Percentiles rank a stretch among this genome's conserved stretches.
Evolutionary conservation across 2,797 vertebrate species (phyloP).

Genomic region (Sternotherus odoratus): DNA sequence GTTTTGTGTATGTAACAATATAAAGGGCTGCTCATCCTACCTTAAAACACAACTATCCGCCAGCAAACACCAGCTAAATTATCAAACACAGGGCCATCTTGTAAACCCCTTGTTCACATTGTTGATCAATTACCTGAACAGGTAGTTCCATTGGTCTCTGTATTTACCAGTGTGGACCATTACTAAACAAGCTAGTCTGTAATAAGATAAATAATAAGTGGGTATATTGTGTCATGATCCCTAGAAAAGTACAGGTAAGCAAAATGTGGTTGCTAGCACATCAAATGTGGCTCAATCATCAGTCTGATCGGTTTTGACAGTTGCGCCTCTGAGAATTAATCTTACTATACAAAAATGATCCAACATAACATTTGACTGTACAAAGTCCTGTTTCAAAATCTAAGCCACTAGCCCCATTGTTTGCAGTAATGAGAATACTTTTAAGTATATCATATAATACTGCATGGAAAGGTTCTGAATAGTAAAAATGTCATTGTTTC

Average conservation of each 20-base stretch:
- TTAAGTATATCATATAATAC: not conserved
- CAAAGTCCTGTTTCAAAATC: slow-evolving; percentile 6
- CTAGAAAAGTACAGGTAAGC: slow-evolving; percentile 20
- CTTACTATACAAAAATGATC: slow-evolving; percentile 33
- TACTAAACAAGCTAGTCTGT: not conserved
- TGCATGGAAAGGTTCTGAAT: not conserved
- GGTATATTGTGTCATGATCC: not conserved
- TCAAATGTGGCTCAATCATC: not conserved
- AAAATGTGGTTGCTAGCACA: not conserved
- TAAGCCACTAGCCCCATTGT: not conserved
- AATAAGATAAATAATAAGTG: slow-evolving; percentile 13
- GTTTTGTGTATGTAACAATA: not conserved
- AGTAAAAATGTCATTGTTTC: not conserved
- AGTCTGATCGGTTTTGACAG: slow-evolving; percentile 4
- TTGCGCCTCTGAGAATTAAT: not conserved
- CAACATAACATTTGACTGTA: not conserved
- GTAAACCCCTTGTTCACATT: not conserved
- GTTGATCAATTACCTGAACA: not conserved
- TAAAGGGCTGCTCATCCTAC: not conserved
- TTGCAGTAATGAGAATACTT: slow-evolving; percentile 19
- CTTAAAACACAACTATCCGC: not conserved
- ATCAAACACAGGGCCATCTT: not conserved
- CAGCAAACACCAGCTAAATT: not conserved
- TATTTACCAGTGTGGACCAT: not conserved
- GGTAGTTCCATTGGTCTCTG: not conserved